phyloP scores from a whole-genome alignment of 2,888 invertebrate species.

The Dermolepida albohirtum region DNA sequence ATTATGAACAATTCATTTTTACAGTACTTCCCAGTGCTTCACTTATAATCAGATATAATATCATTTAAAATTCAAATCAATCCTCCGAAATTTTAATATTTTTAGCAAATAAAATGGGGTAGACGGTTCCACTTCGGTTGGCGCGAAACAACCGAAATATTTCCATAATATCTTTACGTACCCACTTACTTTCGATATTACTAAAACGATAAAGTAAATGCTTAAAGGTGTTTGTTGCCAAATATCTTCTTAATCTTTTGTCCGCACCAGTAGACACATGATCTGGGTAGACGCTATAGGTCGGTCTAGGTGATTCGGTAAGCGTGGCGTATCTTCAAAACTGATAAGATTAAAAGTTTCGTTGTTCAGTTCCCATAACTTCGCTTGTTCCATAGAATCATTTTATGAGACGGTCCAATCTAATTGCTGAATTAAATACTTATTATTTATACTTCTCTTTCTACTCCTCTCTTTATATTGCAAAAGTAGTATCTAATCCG shows the following conservation, averaged over 20 bases:
- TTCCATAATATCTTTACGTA: too few relatives aligned
- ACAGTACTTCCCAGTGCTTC: too few relatives aligned
- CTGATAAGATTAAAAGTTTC: conserved; percentile 53
- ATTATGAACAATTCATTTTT: too few relatives aligned
- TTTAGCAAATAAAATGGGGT: too few relatives aligned
- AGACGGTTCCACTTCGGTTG: too few relatives aligned
- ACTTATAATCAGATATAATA: too few relatives aligned
- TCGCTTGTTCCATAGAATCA: conserved; percentile 50
- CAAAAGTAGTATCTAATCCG: too few relatives aligned
- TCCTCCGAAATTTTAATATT: too few relatives aligned
- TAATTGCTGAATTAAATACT: conserved; percentile 47
- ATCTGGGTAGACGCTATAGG: conserved; percentile 41
- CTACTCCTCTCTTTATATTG: too few relatives aligned
- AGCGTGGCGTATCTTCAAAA: conserved; percentile 44
- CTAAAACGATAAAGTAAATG: conserved; percentile 16
- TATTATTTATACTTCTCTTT: too few relatives aligned
- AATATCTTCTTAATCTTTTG: conserved; percentile 30
- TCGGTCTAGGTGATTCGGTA: conserved; percentile 41
- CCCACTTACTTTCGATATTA: conserved; percentile 5
- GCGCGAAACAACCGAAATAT: too few relatives aligned
- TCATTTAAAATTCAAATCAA: too few relatives aligned
- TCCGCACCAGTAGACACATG: conserved; percentile 36
- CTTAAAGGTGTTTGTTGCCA: conserved; percentile 23
- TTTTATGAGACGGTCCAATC: conserved; percentile 50
- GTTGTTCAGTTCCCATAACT: conserved; percentile 51